Conservation (phyloP, 2,797 vertebrate genomes). For the Halcyon smyrnensis region DNA sequence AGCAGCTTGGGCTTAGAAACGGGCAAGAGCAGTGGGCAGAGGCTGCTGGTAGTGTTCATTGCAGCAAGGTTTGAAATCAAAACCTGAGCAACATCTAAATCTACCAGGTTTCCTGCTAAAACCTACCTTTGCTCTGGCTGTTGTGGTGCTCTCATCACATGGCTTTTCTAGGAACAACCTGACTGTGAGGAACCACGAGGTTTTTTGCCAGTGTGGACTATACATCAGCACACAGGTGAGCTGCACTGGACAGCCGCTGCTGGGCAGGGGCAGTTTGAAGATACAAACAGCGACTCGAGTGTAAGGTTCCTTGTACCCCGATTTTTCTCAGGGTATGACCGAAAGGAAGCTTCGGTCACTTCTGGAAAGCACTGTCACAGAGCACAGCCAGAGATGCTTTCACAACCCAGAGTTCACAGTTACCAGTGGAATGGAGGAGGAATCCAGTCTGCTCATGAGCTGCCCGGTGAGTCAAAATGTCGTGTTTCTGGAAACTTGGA, state of each 20-base stretch:
- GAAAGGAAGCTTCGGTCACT: constrained; percentile 77
- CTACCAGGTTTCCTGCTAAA: neutral
- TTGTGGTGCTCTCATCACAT: neutral
- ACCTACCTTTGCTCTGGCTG: neutral
- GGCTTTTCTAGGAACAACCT: constrained; percentile 85
- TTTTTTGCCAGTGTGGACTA: constrained; percentile 90
- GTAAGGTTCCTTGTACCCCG: neutral
- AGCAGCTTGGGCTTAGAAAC: neutral
- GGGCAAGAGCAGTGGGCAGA: neutral
- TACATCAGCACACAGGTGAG: constrained; percentile 85
- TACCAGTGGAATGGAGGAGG: constrained; percentile 77
- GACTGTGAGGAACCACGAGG: constrained; percentile 79
- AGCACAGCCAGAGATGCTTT: constrained; percentile 85
- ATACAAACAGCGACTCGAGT: neutral
- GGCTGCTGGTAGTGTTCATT: neutral
- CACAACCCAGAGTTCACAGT: constrained; percentile 86
- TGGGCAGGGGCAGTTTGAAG: neutral
- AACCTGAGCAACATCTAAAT: rapidly evolving
- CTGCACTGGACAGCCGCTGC: neutral
- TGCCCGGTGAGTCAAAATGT: constrained; percentile 79
- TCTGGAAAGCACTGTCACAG: constrained; percentile 82
- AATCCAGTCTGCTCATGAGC: constrained; percentile 86
- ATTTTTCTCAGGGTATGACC: constrained; percentile 72
- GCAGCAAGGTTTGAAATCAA: neutral
- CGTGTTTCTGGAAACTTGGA: neutral